Percentiles rank a stretch among this genome's conserved stretches.
phyloP scores from a whole-genome alignment of 2,113 vertebrate species.

The Hassar affinis region DNA sequence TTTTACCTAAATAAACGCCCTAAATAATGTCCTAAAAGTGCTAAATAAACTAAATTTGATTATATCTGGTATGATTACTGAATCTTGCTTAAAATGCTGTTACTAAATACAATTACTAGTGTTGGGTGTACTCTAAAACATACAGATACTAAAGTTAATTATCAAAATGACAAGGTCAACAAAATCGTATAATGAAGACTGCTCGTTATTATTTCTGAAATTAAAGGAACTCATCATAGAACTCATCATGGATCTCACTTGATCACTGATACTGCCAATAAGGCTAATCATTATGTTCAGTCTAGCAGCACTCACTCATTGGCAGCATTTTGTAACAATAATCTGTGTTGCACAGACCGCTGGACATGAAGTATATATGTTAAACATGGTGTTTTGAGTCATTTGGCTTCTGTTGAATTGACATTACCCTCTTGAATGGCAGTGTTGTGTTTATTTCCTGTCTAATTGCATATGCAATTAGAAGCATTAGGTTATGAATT shows the following conservation, averaged over 20 bases:
- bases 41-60: neutral
- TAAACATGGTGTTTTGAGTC: constrained; percentile 30
- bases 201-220: neutral
- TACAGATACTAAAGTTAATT: neutral
- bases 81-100: neutral
- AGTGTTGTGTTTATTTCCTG: constrained; percentile 10
- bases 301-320: neutral
- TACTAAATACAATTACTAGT: neutral
- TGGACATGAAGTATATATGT: constrained; percentile 21
- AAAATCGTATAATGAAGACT: too few relatives aligned
- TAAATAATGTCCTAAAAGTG: too few relatives aligned
- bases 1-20: neutral
- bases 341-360: constrained; percentile 2
- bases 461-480: constrained; percentile 23
- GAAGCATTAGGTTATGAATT: constrained; percentile 20
- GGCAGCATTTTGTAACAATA: constrained; percentile 13
- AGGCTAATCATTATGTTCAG: neutral
- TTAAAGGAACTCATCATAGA: neutral
- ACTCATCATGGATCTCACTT: neutral
- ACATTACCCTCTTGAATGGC: neutral
- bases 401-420: constrained; percentile 9
- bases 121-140: neutral
- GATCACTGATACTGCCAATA: neutral
- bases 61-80: neutral
- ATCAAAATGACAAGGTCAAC: neutral